A percentile compares a stretch with the other conserved stretches of the same genome.
These are phyloP conservation scores for Artibeus lituratus DNA, from an alignment of 2,797 vertebrate species.

Conservation along the genomic window DNA sequence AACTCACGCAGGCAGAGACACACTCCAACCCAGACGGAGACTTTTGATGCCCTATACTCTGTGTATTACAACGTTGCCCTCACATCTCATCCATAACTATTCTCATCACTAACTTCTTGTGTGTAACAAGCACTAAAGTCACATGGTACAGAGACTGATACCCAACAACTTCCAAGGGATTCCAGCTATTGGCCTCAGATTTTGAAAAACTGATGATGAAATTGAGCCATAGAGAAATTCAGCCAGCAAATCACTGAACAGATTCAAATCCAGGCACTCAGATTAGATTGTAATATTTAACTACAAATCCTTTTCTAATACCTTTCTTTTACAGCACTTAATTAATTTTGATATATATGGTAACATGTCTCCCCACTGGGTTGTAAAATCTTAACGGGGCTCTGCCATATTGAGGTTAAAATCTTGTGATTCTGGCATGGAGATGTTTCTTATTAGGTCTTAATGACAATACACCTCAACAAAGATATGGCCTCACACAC, in stretches of 20 bases:
- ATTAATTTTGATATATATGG: background rate
- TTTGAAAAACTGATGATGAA: background rate
- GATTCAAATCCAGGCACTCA: background rate
- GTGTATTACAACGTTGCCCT: background rate
- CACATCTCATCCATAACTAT: background rate
- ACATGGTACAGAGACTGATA: background rate
- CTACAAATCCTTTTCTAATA: background rate
- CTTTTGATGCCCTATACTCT: background rate
- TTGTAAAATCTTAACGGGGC: background rate
- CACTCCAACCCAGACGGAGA: accelerated
- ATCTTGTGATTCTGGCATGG: background rate
- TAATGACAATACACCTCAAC: background rate
- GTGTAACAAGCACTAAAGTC: background rate
- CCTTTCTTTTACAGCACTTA: background rate
- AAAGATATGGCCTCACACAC: background rate
- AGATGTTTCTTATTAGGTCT: background rate
- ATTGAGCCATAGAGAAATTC: background rate
- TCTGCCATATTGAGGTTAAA: background rate
- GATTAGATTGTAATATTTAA: background rate
- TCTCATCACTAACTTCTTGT: background rate
- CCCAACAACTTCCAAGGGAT: background rate
- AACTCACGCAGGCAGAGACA: background rate
- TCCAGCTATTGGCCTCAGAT: background rate
- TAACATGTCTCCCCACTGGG: background rate
- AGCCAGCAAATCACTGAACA: background rate